These are phyloP conservation scores for Lemur catta DNA, from an alignment of 2,797 vertebrate genomes.

Conservation along the genomic window DNA sequence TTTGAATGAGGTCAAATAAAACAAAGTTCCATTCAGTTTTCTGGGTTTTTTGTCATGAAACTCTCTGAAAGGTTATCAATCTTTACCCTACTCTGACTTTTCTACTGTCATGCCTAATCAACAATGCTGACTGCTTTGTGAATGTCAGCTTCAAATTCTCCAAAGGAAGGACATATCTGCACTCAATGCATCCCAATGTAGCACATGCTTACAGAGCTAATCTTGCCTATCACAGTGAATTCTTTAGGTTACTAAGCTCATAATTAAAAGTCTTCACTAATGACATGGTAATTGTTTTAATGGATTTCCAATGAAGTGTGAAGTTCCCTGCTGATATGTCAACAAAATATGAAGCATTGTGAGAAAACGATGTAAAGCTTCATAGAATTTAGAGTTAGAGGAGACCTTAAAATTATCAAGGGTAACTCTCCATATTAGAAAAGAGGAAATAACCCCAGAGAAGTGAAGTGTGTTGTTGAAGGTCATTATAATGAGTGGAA, in stretches of 20 bases:
- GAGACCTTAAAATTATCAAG: constrained; percentile 36
- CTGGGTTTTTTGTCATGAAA: neutral
- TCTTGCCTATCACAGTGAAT: constrained; percentile 73
- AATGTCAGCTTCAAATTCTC: constrained; percentile 68
- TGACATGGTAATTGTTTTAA: constrained; percentile 80
- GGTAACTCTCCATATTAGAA: constrained; percentile 26
- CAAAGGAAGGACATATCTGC: constrained; percentile 47
- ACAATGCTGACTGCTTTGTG: constrained; percentile 14
- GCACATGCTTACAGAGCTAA: constrained; percentile 59
- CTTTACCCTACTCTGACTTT: neutral
- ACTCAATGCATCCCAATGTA: neutral
- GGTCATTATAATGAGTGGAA: constrained; percentile 1
- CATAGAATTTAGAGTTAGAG: constrained; percentile 41
- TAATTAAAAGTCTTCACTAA: constrained; percentile 81
- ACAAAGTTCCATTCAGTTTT: neutral
- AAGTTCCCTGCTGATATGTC: constrained; percentile 79
- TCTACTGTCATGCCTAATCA: constrained; percentile 65
- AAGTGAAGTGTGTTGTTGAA: constrained; percentile 24
- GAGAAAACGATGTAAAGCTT: constrained; percentile 45
- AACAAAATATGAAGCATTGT: constrained; percentile 77
- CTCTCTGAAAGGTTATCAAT: constrained; percentile 22
- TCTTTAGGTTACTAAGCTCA: constrained; percentile 73
- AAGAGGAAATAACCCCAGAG: neutral
- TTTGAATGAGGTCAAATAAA: neutral
- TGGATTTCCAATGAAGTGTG: constrained; percentile 79